phyloP scores from a whole-genome alignment of 2,888 invertebrate species.

The Ochlodes sylvanus region DNA sequence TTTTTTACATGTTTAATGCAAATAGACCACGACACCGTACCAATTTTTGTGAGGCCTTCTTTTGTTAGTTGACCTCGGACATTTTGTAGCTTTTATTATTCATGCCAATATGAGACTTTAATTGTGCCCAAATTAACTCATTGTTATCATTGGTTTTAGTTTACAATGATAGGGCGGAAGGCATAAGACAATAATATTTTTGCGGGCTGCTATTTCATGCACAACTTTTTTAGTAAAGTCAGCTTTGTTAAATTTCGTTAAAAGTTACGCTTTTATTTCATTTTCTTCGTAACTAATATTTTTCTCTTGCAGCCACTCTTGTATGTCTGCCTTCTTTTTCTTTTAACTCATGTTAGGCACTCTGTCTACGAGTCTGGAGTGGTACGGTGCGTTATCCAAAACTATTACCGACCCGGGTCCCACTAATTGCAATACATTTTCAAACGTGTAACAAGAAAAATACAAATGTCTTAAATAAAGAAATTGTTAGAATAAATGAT shows the following conservation, averaged over 20 bases:
- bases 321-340: conserved; percentile 38
- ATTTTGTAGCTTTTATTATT: conserved; percentile 29
- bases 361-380: conserved; percentile 33
- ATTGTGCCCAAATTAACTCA: conserved; percentile 23
- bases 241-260: conserved; percentile 5
- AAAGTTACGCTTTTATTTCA: conserved; percentile 4
- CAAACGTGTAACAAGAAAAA: neutral
- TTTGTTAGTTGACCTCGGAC: conserved; percentile 8
- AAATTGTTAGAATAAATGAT: neutral
- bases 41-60: conserved; percentile 18
- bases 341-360: conserved; percentile 39
- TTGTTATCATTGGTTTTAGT: neutral
- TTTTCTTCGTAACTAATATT: conserved; percentile 8
- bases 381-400: conserved; percentile 41
- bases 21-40: conserved; percentile 5
- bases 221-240: neutral
- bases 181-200: conserved; percentile 6
- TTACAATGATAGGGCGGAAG: conserved; percentile 3
- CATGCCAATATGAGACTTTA: conserved; percentile 24
- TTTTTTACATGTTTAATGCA: neutral
- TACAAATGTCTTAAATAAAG: neutral
- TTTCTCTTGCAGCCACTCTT: conserved; percentile 13
- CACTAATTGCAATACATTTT: neutral
- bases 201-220: conserved; percentile 17
- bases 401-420: conserved; percentile 23